Evolutionary conservation across 2,797 vertebrate genomes (phyloP).

Genomic region (Cynopterus sphinx): DNA sequence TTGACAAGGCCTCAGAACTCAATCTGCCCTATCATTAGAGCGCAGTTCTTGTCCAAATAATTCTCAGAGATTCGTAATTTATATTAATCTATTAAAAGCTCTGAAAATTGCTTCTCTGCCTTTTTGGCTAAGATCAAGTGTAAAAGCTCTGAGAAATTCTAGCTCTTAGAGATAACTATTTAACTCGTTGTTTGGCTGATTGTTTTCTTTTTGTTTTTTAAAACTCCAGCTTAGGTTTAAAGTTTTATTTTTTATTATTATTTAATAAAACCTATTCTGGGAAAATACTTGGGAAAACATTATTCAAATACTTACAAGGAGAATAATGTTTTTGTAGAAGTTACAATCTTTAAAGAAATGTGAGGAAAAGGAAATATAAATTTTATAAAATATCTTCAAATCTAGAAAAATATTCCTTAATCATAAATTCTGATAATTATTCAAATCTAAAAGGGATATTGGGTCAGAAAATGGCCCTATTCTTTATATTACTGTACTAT

Average conservation of each 20-base stretch:
- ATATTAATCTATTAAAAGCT: neutral
- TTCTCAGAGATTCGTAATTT: neutral
- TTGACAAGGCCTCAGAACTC: neutral
- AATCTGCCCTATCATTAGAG: neutral
- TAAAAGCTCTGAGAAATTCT: neutral
- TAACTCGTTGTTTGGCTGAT: neutral
- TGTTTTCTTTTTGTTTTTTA: neutral
- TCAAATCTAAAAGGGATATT: neutral
- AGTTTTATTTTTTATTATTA: neutral
- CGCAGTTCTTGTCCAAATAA: neutral
- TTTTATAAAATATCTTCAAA: neutral
- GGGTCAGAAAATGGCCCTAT: neutral
- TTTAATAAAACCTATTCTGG: neutral
- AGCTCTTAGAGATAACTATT: neutral
- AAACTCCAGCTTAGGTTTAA: neutral
- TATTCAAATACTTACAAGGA: neutral
- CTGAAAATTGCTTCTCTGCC: neutral
- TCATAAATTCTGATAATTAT: neutral
- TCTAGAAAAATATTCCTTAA: neutral
- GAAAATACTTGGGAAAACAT: constrained; percentile 27
- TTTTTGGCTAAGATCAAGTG: too few relatives aligned
- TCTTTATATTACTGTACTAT: neutral
- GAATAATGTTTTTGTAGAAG: neutral
- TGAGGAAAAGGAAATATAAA: neutral
- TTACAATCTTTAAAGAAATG: neutral